Percentiles rank a stretch among this genome's conserved stretches.
These are phyloP conservation scores for Pardalotus punctatus DNA, from an alignment of 2,113 vertebrate genomes.

Conservation along the genomic window DNA sequence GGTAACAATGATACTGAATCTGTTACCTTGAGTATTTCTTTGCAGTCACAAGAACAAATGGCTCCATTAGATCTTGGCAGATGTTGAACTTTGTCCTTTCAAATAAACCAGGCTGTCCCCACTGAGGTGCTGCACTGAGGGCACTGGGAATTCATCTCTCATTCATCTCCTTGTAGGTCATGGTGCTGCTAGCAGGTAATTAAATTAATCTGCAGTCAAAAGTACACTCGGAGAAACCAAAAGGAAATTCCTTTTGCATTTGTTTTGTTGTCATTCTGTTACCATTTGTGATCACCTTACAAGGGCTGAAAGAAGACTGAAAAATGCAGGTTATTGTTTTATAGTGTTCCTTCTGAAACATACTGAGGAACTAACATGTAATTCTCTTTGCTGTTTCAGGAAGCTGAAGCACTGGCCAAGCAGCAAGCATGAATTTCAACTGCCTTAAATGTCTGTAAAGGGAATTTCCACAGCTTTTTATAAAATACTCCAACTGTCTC, in stretches of 20 bases:
- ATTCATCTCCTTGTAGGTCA: neutral
- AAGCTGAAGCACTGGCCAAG: conserved; percentile 78
- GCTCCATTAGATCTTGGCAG: neutral
- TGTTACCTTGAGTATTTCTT: neutral
- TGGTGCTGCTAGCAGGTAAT: neutral
- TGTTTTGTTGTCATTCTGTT: neutral
- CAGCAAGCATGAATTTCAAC: conserved; percentile 69
- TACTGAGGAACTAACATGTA: neutral
- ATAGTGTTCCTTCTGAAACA: neutral
- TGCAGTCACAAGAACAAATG: neutral
- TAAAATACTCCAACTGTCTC: conserved; percentile 62
- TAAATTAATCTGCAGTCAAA: neutral
- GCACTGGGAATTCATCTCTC: neutral
- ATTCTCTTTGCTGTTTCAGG: conserved; percentile 68
- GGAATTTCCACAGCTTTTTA: conserved; percentile 71
- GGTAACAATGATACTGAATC: neutral
- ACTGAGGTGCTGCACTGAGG: neutral
- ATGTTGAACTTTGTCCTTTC: neutral
- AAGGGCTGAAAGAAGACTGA: neutral
- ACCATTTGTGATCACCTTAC: neutral
- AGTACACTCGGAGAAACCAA: neutral
- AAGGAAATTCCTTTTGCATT: neutral
- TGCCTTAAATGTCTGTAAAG: conserved; percentile 63
- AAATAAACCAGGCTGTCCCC: neutral
- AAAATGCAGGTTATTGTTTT: neutral